Evolutionary conservation across 2,888 invertebrate genomes (phyloP).

Genomic region (Tinea trinotella): DNA sequence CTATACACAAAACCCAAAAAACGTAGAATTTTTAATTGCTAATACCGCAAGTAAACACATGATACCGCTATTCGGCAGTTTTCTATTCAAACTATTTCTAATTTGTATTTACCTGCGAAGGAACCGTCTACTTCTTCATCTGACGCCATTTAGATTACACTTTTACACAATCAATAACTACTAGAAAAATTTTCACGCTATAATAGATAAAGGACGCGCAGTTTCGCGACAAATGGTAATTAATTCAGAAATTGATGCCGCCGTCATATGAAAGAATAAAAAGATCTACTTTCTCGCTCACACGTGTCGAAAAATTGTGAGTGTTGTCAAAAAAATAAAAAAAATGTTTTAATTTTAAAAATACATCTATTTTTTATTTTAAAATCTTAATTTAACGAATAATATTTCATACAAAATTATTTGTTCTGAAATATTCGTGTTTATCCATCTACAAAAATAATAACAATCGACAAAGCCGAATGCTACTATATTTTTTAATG

Average conservation of each 20-base stretch:
- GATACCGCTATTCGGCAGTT: conserved; percentile 73
- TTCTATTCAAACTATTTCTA: conserved; percentile 70
- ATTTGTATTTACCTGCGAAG: conserved; percentile 83
- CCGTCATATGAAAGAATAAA: conserved; percentile 55
- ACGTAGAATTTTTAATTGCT: conserved; percentile 62
- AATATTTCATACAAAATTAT: too few relatives aligned
- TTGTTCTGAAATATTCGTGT: too few relatives aligned
- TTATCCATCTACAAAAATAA: too few relatives aligned
- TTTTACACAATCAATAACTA: conserved; percentile 43
- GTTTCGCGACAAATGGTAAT: conserved; percentile 73
- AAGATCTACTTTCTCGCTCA: conserved; percentile 41
- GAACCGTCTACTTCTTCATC: conserved; percentile 91
- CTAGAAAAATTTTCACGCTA: conserved; percentile 49
- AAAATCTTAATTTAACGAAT: too few relatives aligned
- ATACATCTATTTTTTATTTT: too few relatives aligned
- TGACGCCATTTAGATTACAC: conserved; percentile 80
- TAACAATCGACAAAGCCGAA: too few relatives aligned
- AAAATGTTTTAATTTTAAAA: background rate
- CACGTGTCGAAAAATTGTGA: conserved; percentile 29
- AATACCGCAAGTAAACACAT: conserved; percentile 73
- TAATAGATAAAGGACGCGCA: conserved; percentile 70
- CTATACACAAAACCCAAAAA: background rate
- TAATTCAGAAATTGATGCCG: conserved; percentile 73
- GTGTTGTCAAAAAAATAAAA: conserved; percentile 6
- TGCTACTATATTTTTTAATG: too few relatives aligned